These are phyloP conservation scores for Lutraria lutraria DNA, from an alignment of 2,888 invertebrate genomes.

Conservation along the genomic window DNA sequence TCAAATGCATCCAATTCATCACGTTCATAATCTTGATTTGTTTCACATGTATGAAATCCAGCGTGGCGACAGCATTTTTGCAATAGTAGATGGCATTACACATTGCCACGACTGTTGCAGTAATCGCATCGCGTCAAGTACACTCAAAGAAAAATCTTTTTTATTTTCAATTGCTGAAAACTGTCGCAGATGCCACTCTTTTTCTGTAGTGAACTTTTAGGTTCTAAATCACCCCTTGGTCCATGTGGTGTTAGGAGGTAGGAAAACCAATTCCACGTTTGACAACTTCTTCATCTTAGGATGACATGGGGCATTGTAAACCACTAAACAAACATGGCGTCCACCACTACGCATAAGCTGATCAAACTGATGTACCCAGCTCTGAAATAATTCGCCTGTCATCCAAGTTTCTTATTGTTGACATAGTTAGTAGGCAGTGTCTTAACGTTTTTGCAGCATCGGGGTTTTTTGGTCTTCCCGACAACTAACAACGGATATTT, in stretches of 20 bases:
- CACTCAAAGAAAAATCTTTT: slow-evolving; percentile 16
- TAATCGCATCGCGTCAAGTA: slow-evolving; percentile 57
- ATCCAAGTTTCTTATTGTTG: background rate
- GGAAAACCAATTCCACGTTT: slow-evolving; percentile 65
- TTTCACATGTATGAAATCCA: background rate
- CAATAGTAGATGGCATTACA: slow-evolving; percentile 15
- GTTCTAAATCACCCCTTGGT: slow-evolving; percentile 73
- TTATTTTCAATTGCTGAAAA: slow-evolving; percentile 33
- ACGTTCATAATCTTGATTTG: background rate
- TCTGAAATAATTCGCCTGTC: background rate
- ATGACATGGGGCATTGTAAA: slow-evolving; percentile 74
- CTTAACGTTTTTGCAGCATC: background rate
- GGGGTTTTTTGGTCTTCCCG: slow-evolving; percentile 40
- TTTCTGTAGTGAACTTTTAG: slow-evolving; percentile 68
- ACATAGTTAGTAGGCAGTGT: slow-evolving; percentile 60
- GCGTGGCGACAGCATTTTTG: slow-evolving; percentile 53
- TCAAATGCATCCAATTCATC: background rate
- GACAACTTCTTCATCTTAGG: slow-evolving; percentile 61
- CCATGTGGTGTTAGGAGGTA: slow-evolving; percentile 76
- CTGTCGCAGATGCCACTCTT: background rate
- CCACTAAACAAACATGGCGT: slow-evolving; percentile 33
- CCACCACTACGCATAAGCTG: slow-evolving; percentile 67
- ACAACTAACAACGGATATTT: slow-evolving; percentile 65
- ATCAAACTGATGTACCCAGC: background rate
- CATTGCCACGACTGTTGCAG: slow-evolving; percentile 61